phyloP scores from a whole-genome alignment of 2,113 vertebrate species.

The Heloderma charlesbogerti region DNA sequence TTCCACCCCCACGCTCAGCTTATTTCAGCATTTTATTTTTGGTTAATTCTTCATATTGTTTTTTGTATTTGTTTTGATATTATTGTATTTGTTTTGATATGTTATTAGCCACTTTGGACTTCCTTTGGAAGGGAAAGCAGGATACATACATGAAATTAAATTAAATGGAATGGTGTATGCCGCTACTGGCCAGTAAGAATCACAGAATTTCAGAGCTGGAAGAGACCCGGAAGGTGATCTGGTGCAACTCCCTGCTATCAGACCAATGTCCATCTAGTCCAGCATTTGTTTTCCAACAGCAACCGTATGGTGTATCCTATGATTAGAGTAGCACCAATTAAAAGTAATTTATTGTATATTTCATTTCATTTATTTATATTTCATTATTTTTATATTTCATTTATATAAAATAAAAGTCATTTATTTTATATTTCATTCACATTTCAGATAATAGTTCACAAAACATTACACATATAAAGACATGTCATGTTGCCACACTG shows the following conservation, averaged over 20 bases:
- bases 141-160: neutral
- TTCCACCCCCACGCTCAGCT: too few relatives aligned
- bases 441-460: neutral
- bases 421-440: neutral
- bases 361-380: too few relatives aligned
- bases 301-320: neutral
- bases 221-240: neutral
- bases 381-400: too few relatives aligned
- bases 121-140: neutral
- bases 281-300: neutral
- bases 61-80: neutral
- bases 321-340: neutral
- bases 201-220: slow-evolving; percentile 5
- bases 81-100: neutral
- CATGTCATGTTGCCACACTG: neutral
- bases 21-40: neutral
- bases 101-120: neutral
- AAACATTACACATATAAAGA: neutral
- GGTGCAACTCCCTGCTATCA: neutral
- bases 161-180: neutral
- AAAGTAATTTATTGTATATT: too few relatives aligned
- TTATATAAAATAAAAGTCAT: neutral
- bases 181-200: neutral
- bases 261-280: neutral
- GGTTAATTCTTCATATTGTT: neutral